Evolutionary conservation across 2,113 vertebrate genomes (phyloP).

Genomic region (Mobula birostris): DNA sequence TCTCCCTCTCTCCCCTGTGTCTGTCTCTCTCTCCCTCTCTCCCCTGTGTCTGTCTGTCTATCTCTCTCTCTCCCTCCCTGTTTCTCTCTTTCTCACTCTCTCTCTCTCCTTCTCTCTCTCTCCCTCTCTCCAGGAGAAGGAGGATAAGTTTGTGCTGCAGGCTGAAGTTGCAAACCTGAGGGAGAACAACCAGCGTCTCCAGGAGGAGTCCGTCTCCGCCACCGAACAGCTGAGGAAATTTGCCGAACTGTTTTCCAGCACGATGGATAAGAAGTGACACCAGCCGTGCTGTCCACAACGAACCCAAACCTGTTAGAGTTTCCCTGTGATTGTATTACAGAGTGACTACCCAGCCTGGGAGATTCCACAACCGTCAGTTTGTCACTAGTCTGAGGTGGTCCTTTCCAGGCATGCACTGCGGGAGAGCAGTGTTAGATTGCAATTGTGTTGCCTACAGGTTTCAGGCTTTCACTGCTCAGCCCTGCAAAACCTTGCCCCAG

Average conservation of each 20-base stretch:
- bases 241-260: conserved; percentile 63
- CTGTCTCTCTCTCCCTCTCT: too few relatives aligned
- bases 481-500: neutral
- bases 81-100: too few relatives aligned
- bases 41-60: too few relatives aligned
- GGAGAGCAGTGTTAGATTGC: neutral
- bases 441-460: neutral
- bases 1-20: too few relatives aligned
- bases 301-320: neutral
- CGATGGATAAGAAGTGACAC: conserved; percentile 50
- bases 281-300: neutral
- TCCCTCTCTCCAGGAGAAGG: conserved; percentile 67
- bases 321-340: neutral
- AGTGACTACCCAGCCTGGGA: neutral
- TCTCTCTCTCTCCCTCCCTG: too few relatives aligned
- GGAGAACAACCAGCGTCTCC: conserved; percentile 82
- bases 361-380: neutral
- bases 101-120: too few relatives aligned
- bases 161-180: conserved; percentile 79
- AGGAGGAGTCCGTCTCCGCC: conserved; percentile 74
- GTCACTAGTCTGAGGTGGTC: neutral
- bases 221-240: conserved; percentile 83
- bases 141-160: conserved; percentile 79
- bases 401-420: too few relatives aligned
- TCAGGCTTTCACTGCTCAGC: neutral